phyloP scores from a whole-genome alignment of 30 jellyfish, hydroid and myxozoan species.

The Pelagia noctiluca region DNA sequence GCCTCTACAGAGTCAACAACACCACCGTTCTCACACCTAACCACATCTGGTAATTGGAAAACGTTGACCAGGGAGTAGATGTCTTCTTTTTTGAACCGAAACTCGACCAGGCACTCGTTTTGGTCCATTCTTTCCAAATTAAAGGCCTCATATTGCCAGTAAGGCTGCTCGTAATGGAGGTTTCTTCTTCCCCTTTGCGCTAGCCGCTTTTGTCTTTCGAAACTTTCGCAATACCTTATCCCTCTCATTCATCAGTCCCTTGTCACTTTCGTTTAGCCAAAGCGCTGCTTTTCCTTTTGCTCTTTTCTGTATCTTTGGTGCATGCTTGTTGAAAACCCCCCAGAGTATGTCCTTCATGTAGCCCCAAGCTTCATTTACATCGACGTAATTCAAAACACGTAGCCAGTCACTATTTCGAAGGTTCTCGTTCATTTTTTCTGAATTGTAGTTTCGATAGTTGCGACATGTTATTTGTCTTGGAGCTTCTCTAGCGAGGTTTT shows the following conservation, averaged over 20 bases:
- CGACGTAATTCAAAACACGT: conserved; percentile 49
- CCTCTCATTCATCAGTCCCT: conserved; percentile 45
- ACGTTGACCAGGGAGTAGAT: too few relatives aligned
- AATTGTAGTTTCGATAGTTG: conserved; percentile 66
- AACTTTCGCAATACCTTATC: conserved; percentile 33
- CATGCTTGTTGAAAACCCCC: conserved; percentile 63
- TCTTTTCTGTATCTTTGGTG: conserved; percentile 55
- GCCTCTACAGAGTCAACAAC: too few relatives aligned
- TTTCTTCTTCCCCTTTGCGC: conserved; percentile 35
- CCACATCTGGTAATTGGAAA: too few relatives aligned
- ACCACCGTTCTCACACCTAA: not conserved
- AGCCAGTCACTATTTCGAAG: conserved; percentile 73
- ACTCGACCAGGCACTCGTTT: conserved; percentile 49
- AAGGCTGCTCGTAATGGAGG: conserved; percentile 45
- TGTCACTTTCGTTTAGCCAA: conserved; percentile 42
- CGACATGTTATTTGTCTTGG: conserved; percentile 76
- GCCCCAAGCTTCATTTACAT: conserved; percentile 73
- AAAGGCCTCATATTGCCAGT: conserved; percentile 39
- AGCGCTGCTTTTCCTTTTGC: conserved; percentile 73
- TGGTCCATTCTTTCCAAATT: conserved; percentile 26
- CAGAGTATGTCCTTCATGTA: conserved; percentile 65
- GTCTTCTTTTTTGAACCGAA: conserved; percentile 48
- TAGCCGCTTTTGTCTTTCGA: conserved; percentile 29
- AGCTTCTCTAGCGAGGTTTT: conserved; percentile 64
- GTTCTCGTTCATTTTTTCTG: conserved; percentile 65